Evolutionary conservation across 1,140 invertebrate genomes (phyloP).

Genomic region (Zaprionus lachaisei): DNA sequence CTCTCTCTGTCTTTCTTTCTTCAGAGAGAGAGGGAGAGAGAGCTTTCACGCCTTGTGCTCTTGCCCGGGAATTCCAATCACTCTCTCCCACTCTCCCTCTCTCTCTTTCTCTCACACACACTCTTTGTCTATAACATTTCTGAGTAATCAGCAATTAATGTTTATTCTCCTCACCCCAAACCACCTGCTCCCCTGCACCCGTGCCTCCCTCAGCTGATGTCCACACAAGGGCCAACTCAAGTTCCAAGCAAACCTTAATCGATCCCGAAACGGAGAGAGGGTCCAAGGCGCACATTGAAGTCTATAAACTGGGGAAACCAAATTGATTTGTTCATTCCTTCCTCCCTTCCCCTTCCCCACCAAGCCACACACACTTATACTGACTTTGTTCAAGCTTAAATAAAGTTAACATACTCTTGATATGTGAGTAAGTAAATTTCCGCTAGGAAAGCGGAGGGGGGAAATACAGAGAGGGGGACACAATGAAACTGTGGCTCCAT

Average conservation of each 20-base stretch:
- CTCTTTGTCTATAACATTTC: neutral
- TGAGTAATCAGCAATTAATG: neutral
- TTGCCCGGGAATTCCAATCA: no score
- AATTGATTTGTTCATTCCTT: neutral
- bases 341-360: neutral
- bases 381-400: neutral
- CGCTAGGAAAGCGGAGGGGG: neutral
- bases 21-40: neutral
- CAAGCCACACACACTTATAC: neutral
- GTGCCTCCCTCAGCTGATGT: neutral
- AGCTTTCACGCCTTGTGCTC: neutral
- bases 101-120: neutral
- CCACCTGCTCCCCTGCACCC: neutral
- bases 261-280: neutral
- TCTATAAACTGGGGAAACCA: neutral
- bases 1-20: no score
- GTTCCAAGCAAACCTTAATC: neutral
- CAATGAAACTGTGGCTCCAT: conserved; percentile 24
- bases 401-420: neutral
- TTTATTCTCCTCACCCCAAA: neutral
- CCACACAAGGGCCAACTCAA: neutral
- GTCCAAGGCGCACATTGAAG: neutral
- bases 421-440: conserved; percentile 34
- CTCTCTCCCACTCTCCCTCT: neutral
- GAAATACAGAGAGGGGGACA: neutral